Percentiles rank a stretch among this genome's conserved stretches.
Evolutionary conservation across 53 echinoderm and acorn worm genomes (phyloP).

Genomic region (Temnopleurus reevesii): DNA sequence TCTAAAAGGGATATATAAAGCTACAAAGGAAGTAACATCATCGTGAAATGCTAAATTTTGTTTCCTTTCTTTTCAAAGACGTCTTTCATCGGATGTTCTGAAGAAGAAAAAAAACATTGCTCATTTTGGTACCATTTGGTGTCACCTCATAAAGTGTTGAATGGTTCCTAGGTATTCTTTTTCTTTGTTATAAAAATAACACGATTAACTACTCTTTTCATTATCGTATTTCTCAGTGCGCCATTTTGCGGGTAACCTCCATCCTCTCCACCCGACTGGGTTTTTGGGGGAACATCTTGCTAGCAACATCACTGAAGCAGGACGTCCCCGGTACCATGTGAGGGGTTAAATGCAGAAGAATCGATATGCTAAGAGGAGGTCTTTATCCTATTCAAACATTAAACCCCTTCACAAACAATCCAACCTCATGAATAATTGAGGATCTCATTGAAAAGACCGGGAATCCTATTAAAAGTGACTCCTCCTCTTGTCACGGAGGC

Average conservation of each 20-base stretch:
- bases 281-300: not conserved
- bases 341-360: not conserved
- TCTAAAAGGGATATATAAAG: no score
- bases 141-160: not conserved
- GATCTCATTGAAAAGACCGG: slow-evolving; percentile 5
- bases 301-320: not conserved
- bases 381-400: slow-evolving; percentile 34
- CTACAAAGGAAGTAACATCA: no score
- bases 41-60: no score
- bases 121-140: not conserved
- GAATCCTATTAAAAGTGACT: slow-evolving; percentile 56
- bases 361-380: slow-evolving; percentile 17
- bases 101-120: not conserved
- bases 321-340: not conserved
- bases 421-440: slow-evolving; percentile 32
- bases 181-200: no score
- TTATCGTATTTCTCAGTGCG: no score
- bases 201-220: no score
- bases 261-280: not conserved
- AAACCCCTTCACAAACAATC: slow-evolving; percentile 46
- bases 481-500: not conserved
- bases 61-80: no score
- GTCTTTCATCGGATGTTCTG: no score
- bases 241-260: not conserved
- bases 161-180: not conserved